Conservation (phyloP, 1,140 invertebrate species). For the Scaptomyza hsui region DNA sequence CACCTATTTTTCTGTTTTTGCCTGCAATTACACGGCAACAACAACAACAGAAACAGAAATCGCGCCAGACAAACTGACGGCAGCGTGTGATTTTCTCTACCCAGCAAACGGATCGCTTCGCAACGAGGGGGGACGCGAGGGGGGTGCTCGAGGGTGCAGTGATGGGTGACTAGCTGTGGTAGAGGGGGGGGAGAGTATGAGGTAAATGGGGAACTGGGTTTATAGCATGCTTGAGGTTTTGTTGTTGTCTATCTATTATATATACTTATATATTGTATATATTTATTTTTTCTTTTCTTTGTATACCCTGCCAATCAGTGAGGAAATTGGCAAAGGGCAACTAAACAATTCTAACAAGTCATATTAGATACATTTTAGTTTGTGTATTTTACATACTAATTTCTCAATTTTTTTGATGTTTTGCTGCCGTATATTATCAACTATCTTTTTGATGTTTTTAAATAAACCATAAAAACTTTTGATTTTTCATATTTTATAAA, state of each 20-base stretch:
- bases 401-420: too few relatives aligned
- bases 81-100: slow-evolving; percentile 73
- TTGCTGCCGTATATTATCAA: too few relatives aligned
- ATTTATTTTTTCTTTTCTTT: too few relatives aligned
- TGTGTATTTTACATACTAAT: too few relatives aligned
- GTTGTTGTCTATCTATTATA: neutral
- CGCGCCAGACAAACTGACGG: slow-evolving; percentile 78
- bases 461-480: too few relatives aligned
- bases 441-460: too few relatives aligned
- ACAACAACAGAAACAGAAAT: slow-evolving; percentile 61
- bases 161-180: neutral
- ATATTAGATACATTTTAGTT: neutral
- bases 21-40: slow-evolving; percentile 72
- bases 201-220: slow-evolving; percentile 19
- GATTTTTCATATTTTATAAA: too few relatives aligned
- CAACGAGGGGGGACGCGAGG: slow-evolving; percentile 3
- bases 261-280: neutral
- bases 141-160: neutral
- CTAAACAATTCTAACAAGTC: slow-evolving; percentile 1
- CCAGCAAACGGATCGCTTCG: slow-evolving; percentile 33
- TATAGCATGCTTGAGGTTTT: slow-evolving; percentile 18
- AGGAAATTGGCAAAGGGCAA: slow-evolving; percentile 13
- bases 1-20: slow-evolving; percentile 68
- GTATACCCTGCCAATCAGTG: slow-evolving; percentile 14
- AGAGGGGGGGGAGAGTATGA: neutral